phyloP scores from a whole-genome alignment of 2,888 invertebrate genomes.

The Drosophila pseudotakahashii region DNA sequence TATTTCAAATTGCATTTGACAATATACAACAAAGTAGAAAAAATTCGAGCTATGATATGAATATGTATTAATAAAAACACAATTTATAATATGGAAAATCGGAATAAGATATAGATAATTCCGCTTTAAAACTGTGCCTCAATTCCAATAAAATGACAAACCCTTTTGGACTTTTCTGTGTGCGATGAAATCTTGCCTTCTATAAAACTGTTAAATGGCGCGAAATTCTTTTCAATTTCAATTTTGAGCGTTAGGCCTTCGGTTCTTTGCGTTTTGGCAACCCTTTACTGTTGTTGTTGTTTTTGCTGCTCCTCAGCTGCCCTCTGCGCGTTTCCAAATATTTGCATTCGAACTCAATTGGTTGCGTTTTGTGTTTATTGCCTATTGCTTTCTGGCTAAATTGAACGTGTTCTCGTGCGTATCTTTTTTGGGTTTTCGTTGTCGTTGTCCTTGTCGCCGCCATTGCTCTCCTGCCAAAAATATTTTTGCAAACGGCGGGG shows the following conservation, averaged over 20 bases:
- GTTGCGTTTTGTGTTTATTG: constrained; percentile 78
- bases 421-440: constrained; percentile 19
- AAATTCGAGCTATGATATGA: too few relatives aligned
- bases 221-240: constrained; percentile 47
- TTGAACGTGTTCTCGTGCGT: constrained; percentile 47
- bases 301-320: constrained; percentile 1
- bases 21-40: too few relatives aligned
- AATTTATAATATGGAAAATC: too few relatives aligned
- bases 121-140: neutral
- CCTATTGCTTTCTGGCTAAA: constrained; percentile 58
- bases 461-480: constrained; percentile 27
- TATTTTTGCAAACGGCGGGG: constrained; percentile 27
- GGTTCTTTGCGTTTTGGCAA: constrained; percentile 26
- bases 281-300: constrained; percentile 9
- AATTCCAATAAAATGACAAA: neutral
- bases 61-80: too few relatives aligned
- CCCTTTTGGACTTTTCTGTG: neutral
- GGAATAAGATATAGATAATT: too few relatives aligned
- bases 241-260: constrained; percentile 8
- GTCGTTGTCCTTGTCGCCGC: constrained; percentile 21
- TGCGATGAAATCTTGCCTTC: neutral
- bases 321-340: constrained; percentile 56
- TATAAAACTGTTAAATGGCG: constrained; percentile 44
- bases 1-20: too few relatives aligned
- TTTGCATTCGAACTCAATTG: constrained; percentile 79